Percentiles rank a stretch among this genome's conserved stretches.
phyloP scores from a whole-genome alignment of 35 echinoderm and acorn worm species.

The Holothuria glaberrima region DNA sequence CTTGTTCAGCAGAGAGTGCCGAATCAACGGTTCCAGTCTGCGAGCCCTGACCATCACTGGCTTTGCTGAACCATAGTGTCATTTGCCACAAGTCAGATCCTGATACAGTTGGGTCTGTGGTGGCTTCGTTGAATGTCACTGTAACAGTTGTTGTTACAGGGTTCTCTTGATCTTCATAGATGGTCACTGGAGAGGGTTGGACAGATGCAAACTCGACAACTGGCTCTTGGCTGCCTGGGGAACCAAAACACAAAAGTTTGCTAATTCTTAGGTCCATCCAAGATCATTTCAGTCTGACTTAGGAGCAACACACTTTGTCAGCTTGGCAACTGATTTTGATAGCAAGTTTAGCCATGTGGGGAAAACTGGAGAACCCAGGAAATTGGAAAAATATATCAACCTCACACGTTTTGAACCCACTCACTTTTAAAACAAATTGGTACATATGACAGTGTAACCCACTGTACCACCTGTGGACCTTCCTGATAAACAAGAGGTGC shows the following conservation, averaged over 20 bases:
- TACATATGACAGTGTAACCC: too few relatives aligned
- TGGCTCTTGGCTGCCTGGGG: conserved; percentile 1
- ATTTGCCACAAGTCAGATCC: conserved; percentile 49
- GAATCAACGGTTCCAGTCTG: not conserved
- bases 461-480: too few relatives aligned
- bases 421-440: too few relatives aligned
- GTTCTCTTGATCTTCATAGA: conserved; percentile 37
- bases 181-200: not conserved
- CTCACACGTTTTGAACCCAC: too few relatives aligned
- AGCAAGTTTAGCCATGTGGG: not conserved
- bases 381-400: too few relatives aligned
- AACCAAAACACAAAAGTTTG: not conserved
- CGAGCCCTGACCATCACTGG: conserved; percentile 13
- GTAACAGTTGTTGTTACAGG: conserved; percentile 35
- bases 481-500: too few relatives aligned
- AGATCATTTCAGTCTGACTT: not conserved
- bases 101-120: conserved; percentile 19
- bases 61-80: conserved; percentile 48
- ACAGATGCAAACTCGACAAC: conserved; percentile 33
- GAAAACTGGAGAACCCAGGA: not conserved
- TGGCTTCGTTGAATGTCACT: conserved; percentile 13
- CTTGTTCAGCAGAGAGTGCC: not conserved
- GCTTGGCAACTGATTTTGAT: not conserved
- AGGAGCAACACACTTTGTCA: not conserved
- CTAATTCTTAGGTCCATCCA: not conserved